Evolutionary conservation across 2,888 invertebrate species (phyloP), one percentile per base, ranked within the genome.

Genomic region (Sturmia bella): DNA sequence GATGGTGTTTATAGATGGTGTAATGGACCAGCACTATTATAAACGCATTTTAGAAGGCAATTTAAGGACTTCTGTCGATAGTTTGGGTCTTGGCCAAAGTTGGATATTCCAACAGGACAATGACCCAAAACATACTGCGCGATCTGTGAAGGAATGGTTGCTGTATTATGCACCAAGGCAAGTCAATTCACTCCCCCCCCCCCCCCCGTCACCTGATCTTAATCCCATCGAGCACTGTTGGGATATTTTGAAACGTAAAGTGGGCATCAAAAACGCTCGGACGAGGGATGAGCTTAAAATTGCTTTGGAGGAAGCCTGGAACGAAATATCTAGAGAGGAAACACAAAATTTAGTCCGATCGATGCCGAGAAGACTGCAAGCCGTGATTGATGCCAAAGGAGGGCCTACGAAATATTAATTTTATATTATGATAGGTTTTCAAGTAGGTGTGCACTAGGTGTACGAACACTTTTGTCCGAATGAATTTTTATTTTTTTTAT

Each of bases 1-100:
- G n/a, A 37, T 87, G 27, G 84, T 82, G 3, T 84, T 86, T 79
- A 83, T 86, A 15, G 82, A 85, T 15, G 80, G 82, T n/a, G 82
- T 41, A 50, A 85, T 85, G 77, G 81, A 86, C 41, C 83, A 83
- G n/a, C 69, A 78, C 37, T 64, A 80, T 24, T 85, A 85, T 17
- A 83, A 84, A n/a, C n/a, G n/a, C n/a, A n/a, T n/a, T n/a, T n/a
- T n/a, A n/a, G n/a, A n/a, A n/a, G n/a, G n/a, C n/a, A n/a, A n/a
- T n/a, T n/a, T n/a, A n/a, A n/a, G n/a, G n/a, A n/a, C n/a, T n/a
- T n/a, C n/a, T n/a, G n/a, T n/a, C n/a, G n/a, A n/a, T n/a, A n/a
- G n/a, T n/a, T n/a, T n/a, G n/a, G n/a, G n/a, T n/a, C n/a, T n/a
- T n/a, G n/a, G n/a, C n/a, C n/a, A n/a, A n/a, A n/a, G n/a, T n/a